phyloP scores from a whole-genome alignment of 2,888 invertebrate species.

The Horisme vitalbata region DNA sequence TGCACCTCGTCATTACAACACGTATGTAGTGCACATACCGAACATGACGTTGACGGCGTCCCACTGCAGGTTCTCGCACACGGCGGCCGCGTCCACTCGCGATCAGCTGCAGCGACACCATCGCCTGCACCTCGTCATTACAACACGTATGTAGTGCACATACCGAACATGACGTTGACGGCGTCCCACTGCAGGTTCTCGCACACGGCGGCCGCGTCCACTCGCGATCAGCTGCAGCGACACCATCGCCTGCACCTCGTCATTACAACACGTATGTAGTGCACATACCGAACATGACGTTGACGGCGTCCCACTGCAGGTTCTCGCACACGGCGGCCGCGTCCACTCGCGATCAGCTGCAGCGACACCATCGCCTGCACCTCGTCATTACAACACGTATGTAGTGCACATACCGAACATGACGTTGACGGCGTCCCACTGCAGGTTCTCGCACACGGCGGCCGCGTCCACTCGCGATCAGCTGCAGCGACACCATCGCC shows the following conservation, averaged over 20 bases:
- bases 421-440: constrained; percentile 92
- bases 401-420: not conserved
- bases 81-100: too few species aligned
- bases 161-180: constrained; percentile 78
- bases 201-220: too few species aligned
- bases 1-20: too few species aligned
- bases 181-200: constrained; percentile 96
- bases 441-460: constrained; percentile 94
- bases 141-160: not conserved
- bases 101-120: too few species aligned
- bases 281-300: constrained; percentile 57
- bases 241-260: too few species aligned
- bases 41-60: constrained; percentile 86
- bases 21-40: not conserved
- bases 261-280: not conserved
- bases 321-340: constrained; percentile 96
- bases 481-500: too few species aligned
- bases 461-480: too few species aligned
- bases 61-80: constrained; percentile 96
- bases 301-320: constrained; percentile 93
- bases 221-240: too few species aligned
- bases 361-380: too few species aligned
- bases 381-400: too few species aligned
- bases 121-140: too few species aligned
- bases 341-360: too few species aligned